phyloP scores from a whole-genome alignment of 53 echinoderm and acorn worm genomes.

The Echinometra lucunter region DNA sequence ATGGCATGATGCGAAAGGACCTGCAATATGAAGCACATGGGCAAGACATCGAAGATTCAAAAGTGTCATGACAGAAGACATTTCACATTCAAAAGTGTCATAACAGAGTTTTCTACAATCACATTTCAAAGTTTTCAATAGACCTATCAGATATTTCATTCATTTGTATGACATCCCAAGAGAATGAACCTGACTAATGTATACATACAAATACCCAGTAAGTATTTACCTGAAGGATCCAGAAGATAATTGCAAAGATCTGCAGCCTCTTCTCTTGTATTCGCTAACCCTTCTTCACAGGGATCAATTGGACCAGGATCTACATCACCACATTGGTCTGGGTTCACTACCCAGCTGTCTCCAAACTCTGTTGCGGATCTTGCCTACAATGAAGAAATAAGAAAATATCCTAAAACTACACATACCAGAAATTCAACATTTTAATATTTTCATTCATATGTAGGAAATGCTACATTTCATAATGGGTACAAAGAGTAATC shows the following conservation, averaged over 20 bases:
- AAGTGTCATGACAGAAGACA: neutral
- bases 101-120: too few relatives aligned
- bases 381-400: slow-evolving; percentile 46
- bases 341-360: slow-evolving; percentile 75
- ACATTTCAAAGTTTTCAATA: neutral
- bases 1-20: slow-evolving; percentile 84
- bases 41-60: neutral
- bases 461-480: neutral
- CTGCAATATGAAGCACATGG: slow-evolving; percentile 29
- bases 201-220: neutral
- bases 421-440: neutral
- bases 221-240: neutral
- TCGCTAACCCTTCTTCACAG: slow-evolving; percentile 64
- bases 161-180: neutral
- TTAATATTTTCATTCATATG: neutral
- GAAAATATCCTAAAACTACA: neutral
- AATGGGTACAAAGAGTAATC: too few relatives aligned
- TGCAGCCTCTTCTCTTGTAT: slow-evolving; percentile 48
- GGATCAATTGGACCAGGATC: slow-evolving; percentile 66
- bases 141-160: neutral
- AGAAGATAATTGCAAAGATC: slow-evolving; percentile 74
- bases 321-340: slow-evolving; percentile 34
- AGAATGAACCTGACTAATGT: neutral
- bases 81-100: too few relatives aligned
- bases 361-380: slow-evolving; percentile 71